Conservation (phyloP, 2,888 invertebrate genomes). For the Anaspis maculata region DNA sequence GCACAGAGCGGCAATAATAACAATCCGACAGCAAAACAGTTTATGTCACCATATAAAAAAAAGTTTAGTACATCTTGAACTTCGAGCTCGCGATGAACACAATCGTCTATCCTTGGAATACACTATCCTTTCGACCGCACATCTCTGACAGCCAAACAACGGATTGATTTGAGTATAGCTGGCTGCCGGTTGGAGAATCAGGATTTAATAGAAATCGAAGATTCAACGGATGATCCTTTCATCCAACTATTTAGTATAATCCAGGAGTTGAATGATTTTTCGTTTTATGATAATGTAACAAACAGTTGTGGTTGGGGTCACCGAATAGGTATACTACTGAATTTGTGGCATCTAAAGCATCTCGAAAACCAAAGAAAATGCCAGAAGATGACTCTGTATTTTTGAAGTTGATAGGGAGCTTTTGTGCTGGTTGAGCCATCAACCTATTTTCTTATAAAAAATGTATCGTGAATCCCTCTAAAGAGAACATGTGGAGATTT, state of each 20-base stretch:
- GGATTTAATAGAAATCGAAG: background rate
- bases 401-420: slow-evolving; percentile 5
- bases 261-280: slow-evolving; percentile 5
- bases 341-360: too few species aligned
- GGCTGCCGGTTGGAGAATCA: slow-evolving; percentile 1
- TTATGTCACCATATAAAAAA: slow-evolving; percentile 14
- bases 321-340: too few species aligned
- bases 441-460: too few species aligned
- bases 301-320: too few species aligned
- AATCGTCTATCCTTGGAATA: slow-evolving; percentile 18
- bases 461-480: too few species aligned
- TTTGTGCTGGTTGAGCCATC: too few species aligned
- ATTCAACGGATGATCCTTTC: background rate
- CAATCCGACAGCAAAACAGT: slow-evolving; percentile 17
- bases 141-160: background rate
- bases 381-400: too few species aligned
- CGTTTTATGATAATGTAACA: too few species aligned
- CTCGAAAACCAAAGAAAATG: too few species aligned
- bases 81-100: slow-evolving; percentile 7
- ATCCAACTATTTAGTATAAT: background rate
- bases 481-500: too few species aligned
- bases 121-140: slow-evolving; percentile 14
- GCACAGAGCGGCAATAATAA: slow-evolving; percentile 18
- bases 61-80: slow-evolving; percentile 6
- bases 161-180: background rate